phyloP scores from a whole-genome alignment of 2,113 vertebrate species.

The Dermatemys mawii region DNA sequence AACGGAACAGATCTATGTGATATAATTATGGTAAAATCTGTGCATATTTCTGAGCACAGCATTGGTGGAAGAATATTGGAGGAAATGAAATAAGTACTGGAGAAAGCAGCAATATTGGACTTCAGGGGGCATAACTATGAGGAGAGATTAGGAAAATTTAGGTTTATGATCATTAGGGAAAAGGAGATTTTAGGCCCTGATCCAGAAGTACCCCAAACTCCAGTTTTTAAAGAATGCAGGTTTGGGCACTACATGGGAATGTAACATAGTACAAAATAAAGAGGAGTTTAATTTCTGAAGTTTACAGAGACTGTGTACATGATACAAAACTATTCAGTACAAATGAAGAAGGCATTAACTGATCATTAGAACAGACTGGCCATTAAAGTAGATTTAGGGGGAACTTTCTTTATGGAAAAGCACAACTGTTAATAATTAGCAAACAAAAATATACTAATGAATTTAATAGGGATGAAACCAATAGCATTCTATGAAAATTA shows the following conservation, averaged over 20 bases:
- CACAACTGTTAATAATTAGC: conserved; percentile 25
- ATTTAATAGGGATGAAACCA: conserved; percentile 35
- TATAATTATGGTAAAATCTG: not conserved
- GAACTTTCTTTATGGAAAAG: not conserved
- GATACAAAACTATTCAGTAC: not conserved
- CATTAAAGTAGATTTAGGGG: not conserved
- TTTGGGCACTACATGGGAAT: not conserved
- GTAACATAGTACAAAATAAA: not conserved
- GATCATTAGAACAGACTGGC: not conserved
- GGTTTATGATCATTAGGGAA: not conserved
- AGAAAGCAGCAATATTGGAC: not conserved
- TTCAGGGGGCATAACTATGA: not conserved
- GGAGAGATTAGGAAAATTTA: not conserved
- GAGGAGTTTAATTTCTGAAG: not conserved
- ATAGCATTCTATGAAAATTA: conserved; percentile 29
- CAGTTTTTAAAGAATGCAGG: not conserved
- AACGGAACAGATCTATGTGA: not conserved
- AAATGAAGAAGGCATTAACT: conserved; percentile 5
- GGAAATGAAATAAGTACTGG: not conserved
- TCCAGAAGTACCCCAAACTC: rapidly evolving
- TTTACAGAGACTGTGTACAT: not conserved
- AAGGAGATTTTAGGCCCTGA: not conserved
- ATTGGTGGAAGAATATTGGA: not conserved
- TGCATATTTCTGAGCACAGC: not conserved
- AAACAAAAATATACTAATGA: conserved; percentile 43